Evolutionary conservation across 1,140 invertebrate species (phyloP), one percentile per base, ranked within the genome.

Genomic region (Ceratosolen solmsi): DNA sequence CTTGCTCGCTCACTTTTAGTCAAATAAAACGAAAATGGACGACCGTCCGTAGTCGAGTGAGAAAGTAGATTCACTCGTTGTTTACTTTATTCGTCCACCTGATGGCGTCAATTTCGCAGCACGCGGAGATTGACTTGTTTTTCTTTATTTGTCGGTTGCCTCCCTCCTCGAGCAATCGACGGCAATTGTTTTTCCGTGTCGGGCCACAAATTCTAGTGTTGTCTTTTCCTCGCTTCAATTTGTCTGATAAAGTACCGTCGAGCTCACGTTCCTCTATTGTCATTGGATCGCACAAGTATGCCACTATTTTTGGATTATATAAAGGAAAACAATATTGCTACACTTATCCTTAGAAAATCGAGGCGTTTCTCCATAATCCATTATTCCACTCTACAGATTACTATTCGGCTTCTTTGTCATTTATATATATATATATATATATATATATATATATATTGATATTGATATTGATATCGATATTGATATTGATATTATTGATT

Each of bases 61-160:
- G 33, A 33, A 63, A 63, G 68, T 54, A 70, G 56, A 80, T 80
- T 22, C n/a, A 77, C 33, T 70, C 51, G 41, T 38, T 71, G 72
- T 78, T 82, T 72, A 78, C 70, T 82, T 79, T 82, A 82, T 82
- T 71, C 51, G 63, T 60, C 65, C 58, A 82, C 68, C 75, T 78
- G 81, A 82, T 82, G 70, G 81, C 54, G 38, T 82, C 73, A 73
- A 82, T 82, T 82, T 82, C 54, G 36, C 60, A 51, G 46, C 20
- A 41, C n/a, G 38, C 27, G 70, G 33, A 75, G 72, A 81, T 81
- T 82, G 74, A 82, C 73, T 82, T 82, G 80, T 82, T 82, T 80
- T 82, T 82, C 65, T 75, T 81, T 72, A 60, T 60, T 54, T 71
- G 36, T 25, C 27, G 30, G n/a, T 1, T 22, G 72, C 13, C 17